Percentiles rank a stretch among this genome's conserved stretches.
phyloP scores from a whole-genome alignment of 2,113 vertebrate genomes.

The Lates calcarifer region DNA sequence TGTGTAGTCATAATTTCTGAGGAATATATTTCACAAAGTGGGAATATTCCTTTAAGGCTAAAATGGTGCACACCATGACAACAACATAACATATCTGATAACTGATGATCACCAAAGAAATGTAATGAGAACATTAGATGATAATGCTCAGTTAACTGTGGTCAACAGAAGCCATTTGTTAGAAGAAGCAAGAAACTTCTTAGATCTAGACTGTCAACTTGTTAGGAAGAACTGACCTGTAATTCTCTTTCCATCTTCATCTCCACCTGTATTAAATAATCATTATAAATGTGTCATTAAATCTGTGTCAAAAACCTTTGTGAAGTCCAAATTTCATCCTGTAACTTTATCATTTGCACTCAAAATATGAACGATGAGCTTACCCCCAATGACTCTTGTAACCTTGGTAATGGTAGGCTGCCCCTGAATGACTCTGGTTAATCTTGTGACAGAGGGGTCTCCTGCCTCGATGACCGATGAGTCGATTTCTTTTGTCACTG shows the following conservation, averaged over 20 bases:
- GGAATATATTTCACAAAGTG: background rate
- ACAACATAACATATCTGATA: conserved; percentile 8
- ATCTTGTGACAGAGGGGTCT: background rate
- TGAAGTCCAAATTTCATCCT: background rate
- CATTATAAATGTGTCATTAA: background rate
- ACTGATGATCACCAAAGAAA: conserved; percentile 27
- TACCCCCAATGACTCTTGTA: conserved; percentile 68
- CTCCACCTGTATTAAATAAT: conserved; percentile 59
- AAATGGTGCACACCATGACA: conserved; percentile 56
- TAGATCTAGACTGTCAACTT: background rate
- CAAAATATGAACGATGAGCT: conserved; percentile 8
- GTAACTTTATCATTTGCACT: background rate
- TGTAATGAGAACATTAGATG: conserved; percentile 14
- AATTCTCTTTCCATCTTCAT: conserved; percentile 38
- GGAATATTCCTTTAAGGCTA: background rate
- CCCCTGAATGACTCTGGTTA: conserved; percentile 45
- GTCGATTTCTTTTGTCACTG: too few species aligned
- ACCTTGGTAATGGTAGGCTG: conserved; percentile 43
- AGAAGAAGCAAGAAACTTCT: conserved; percentile 29
- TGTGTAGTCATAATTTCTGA: background rate
- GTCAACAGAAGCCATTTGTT: conserved; percentile 4
- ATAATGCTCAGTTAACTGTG: conserved; percentile 8
- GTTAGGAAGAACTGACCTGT: conserved; percentile 72
- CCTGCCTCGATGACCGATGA: conserved; percentile 3
- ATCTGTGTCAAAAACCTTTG: background rate